These are phyloP conservation scores for Stratiomys singularior DNA, from an alignment of 2,888 invertebrate species.

Conservation along the genomic window DNA sequence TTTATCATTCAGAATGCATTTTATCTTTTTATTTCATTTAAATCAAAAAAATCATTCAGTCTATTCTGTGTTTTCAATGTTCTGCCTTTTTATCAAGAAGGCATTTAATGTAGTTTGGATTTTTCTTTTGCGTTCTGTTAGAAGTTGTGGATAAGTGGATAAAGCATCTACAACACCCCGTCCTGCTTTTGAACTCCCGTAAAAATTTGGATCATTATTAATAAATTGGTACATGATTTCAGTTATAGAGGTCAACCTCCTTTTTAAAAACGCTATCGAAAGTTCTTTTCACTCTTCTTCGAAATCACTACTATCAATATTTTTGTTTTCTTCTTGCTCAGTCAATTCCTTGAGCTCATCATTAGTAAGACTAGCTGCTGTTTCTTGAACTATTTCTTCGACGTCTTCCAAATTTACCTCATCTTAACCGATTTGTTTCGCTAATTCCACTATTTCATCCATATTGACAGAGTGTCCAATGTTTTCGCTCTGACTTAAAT, in stretches of 20 bases:
- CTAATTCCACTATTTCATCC: too few species aligned
- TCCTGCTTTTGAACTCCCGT: background rate
- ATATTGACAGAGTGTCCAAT: too few species aligned
- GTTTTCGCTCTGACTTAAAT: too few species aligned
- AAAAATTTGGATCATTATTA: background rate
- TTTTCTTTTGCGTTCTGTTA: background rate
- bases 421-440: too few species aligned
- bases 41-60: background rate
- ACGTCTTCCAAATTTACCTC: too few species aligned
- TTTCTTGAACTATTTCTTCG: too few species aligned
- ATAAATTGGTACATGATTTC: background rate
- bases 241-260: slow-evolving; percentile 5
- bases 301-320: slow-evolving; percentile 14
- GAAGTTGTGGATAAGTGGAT: background rate
- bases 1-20: too few species aligned
- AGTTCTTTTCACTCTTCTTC: slow-evolving; percentile 1
- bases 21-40: too few species aligned
- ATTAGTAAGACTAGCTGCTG: background rate
- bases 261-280: background rate
- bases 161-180: slow-evolving; percentile 11
- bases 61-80: background rate
- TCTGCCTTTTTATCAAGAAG: slow-evolving; percentile 8
- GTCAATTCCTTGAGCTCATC: slow-evolving; percentile 3
- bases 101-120: background rate
- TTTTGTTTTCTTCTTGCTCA: slow-evolving; percentile 11